phyloP scores from a whole-genome alignment of 2,797 vertebrate genomes.

The Manis javanica region DNA sequence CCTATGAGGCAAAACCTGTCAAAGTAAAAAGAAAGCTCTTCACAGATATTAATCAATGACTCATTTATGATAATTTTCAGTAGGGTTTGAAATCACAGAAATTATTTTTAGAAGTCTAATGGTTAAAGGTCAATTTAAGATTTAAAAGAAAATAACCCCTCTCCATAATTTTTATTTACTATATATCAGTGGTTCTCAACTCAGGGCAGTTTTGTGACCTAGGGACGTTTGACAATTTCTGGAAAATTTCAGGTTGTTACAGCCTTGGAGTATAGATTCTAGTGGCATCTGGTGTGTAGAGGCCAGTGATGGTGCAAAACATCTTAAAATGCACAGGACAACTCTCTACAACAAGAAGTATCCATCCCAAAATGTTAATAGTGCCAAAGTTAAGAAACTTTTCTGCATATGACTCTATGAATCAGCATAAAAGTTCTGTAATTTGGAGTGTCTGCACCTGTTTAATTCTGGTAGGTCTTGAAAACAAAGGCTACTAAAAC shows the following conservation, averaged over 20 bases:
- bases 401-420: not conserved
- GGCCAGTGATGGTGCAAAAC: not conserved
- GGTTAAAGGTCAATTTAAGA: not conserved
- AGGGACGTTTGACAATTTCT: not conserved
- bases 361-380: not conserved
- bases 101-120: not conserved
- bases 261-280: not conserved
- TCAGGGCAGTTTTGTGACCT: not conserved
- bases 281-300: not conserved
- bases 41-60: not conserved
- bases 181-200: not conserved
- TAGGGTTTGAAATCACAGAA: not conserved
- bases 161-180: not conserved
- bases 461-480: not conserved
- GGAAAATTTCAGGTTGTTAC: not conserved
- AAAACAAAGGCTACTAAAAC: not conserved
- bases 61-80: not conserved
- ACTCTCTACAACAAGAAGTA: not conserved
- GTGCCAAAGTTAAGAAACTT: not conserved
- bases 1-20: not conserved
- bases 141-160: not conserved
- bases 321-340: not conserved
- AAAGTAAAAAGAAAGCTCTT: constrained; percentile 19
- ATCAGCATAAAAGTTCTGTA: not conserved
- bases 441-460: not conserved